Evolutionary conservation across 2,113 vertebrate genomes (phyloP).

Genomic region (Pseudolaguvia tuberculata): DNA sequence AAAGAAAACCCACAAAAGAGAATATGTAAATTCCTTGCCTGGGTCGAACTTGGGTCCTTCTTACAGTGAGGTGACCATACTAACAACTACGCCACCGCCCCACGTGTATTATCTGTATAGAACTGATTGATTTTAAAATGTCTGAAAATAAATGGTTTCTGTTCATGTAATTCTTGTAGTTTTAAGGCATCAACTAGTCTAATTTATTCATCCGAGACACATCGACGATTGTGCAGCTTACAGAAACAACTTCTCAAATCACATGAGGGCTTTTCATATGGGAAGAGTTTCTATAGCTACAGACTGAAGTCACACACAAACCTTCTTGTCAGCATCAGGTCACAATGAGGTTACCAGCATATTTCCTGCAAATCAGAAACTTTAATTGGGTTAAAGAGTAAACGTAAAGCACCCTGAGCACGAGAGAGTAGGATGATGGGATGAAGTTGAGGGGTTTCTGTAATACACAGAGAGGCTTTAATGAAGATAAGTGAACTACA

Average conservation of each 20-base stretch:
- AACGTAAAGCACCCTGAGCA: constrained; percentile 1
- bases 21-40: no score
- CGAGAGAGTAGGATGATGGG: neutral
- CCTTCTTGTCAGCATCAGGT: neutral
- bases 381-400: neutral
- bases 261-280: constrained; percentile 2
- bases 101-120: no score
- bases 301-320: constrained; percentile 9
- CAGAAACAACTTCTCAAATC: neutral
- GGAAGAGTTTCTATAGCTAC: constrained; percentile 32
- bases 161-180: no score
- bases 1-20: no score
- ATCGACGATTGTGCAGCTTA: constrained; percentile 18
- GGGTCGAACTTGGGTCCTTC: no score
- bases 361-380: constrained; percentile 28
- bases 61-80: no score
- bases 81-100: no score
- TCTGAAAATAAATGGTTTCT: no score
- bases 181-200: neutral
- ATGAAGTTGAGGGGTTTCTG: neutral
- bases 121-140: no score
- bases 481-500: constrained; percentile 56
- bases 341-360: constrained; percentile 14
- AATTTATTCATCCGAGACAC: constrained; percentile 4
- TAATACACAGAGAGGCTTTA: constrained; percentile 20